Evolutionary conservation across 2,888 invertebrate genomes (phyloP).

Genomic region (Nomada fabriciana): DNA sequence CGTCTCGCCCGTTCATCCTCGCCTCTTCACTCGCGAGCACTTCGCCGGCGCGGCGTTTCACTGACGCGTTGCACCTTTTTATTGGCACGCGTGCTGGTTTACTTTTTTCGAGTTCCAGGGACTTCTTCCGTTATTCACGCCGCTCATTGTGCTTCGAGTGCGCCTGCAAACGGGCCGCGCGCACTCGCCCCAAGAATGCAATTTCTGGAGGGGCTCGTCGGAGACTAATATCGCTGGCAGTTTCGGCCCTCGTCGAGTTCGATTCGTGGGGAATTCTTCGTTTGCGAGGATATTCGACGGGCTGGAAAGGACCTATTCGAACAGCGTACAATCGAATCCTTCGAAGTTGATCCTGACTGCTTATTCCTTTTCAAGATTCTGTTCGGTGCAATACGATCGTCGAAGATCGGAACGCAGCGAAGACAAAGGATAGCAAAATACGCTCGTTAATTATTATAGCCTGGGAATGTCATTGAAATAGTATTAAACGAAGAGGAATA

Average conservation of each 20-base stretch:
- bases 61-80: constrained; percentile 49
- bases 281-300: not conserved
- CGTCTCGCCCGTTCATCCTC: constrained; percentile 36
- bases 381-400: no score
- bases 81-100: constrained; percentile 53
- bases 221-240: not conserved
- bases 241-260: not conserved
- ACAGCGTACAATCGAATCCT: no score
- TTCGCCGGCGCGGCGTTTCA: constrained; percentile 36
- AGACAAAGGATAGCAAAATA: no score
- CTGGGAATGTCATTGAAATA: no score
- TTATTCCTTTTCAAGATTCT: no score
- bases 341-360: no score
- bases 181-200: constrained; percentile 10
- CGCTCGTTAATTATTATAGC: no score
- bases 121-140: constrained; percentile 23
- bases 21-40: constrained; percentile 42
- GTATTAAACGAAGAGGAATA: no score
- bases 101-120: constrained; percentile 34
- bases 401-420: no score
- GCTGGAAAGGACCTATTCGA: no score
- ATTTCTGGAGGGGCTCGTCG: constrained; percentile 5
- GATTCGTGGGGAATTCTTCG: not conserved
- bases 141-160: constrained; percentile 44
- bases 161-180: constrained; percentile 29